Evolutionary conservation across 2,113 vertebrate species (phyloP).

Genomic region (Trichechus manatus): DNA sequence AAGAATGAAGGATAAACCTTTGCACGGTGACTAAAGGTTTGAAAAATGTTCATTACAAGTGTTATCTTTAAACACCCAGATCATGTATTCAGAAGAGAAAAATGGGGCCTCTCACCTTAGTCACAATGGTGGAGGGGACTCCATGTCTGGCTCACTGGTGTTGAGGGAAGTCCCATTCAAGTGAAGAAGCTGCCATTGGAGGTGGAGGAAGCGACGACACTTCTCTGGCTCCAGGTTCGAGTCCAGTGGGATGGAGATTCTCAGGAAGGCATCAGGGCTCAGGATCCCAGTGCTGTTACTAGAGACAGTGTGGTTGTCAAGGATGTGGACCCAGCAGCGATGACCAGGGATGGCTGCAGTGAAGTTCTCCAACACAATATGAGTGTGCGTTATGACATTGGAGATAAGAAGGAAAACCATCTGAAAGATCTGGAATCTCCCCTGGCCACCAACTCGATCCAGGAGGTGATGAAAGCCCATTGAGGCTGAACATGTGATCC

Average conservation of each 20-base stretch:
- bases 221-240: background rate
- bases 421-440: slow-evolving; percentile 72
- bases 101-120: slow-evolving; percentile 50
- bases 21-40: background rate
- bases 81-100: background rate
- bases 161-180: background rate
- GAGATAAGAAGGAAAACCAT: background rate
- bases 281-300: background rate
- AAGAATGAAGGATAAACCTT: background rate
- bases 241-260: background rate
- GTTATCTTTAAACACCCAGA: background rate
- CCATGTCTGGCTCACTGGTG: background rate
- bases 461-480: slow-evolving; percentile 69
- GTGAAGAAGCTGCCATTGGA: background rate
- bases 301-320: background rate
- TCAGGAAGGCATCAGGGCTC: background rate
- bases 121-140: slow-evolving; percentile 60
- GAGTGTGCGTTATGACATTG: background rate
- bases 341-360: slow-evolving; percentile 87
- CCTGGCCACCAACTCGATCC: slow-evolving; percentile 42
- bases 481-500: background rate
- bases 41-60: background rate
- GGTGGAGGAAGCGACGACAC: background rate
- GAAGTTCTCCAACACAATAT: slow-evolving; percentile 67
- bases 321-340: slow-evolving; percentile 83